Percentiles rank a stretch among this genome's conserved stretches.
These are phyloP conservation scores for Hipposideros larvatus DNA, from an alignment of 2,797 vertebrate species.

Conservation along the genomic window DNA sequence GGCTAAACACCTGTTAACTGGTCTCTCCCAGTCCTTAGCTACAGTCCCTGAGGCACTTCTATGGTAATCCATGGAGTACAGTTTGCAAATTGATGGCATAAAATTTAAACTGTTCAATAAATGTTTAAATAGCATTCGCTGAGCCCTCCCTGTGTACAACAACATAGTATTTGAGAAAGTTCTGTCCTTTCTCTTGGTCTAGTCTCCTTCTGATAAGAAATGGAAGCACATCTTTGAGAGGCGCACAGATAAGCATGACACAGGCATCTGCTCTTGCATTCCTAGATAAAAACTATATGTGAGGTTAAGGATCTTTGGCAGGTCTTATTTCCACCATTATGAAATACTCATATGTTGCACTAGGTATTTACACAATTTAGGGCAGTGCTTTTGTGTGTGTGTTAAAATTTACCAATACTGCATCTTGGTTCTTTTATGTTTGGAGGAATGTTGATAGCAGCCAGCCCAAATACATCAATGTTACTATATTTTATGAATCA, in stretches of 20 bases:
- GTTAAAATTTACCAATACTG: background rate
- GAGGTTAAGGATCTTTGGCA: conserved; percentile 14
- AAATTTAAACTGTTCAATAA: conserved; percentile 40
- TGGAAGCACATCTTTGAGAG: background rate
- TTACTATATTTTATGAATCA: background rate
- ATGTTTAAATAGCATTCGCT: background rate
- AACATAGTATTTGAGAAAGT: background rate
- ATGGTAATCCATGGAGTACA: background rate
- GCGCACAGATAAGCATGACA: background rate
- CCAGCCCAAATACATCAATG: background rate
- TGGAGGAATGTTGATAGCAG: background rate
- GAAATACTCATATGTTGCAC: background rate
- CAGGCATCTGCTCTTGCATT: background rate
- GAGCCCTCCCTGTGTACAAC: background rate
- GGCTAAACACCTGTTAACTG: background rate
- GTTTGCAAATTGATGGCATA: conserved; percentile 31
- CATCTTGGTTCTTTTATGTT: background rate
- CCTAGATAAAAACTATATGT: conserved; percentile 8
- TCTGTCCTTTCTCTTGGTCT: background rate
- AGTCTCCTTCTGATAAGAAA: background rate
- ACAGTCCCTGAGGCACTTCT: background rate
- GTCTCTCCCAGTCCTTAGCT: background rate
- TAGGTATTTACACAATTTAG: background rate
- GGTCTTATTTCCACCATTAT: background rate
- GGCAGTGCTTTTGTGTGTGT: background rate